phyloP scores from a whole-genome alignment of 2,888 invertebrate genomes.

The Biston stratarius region DNA sequence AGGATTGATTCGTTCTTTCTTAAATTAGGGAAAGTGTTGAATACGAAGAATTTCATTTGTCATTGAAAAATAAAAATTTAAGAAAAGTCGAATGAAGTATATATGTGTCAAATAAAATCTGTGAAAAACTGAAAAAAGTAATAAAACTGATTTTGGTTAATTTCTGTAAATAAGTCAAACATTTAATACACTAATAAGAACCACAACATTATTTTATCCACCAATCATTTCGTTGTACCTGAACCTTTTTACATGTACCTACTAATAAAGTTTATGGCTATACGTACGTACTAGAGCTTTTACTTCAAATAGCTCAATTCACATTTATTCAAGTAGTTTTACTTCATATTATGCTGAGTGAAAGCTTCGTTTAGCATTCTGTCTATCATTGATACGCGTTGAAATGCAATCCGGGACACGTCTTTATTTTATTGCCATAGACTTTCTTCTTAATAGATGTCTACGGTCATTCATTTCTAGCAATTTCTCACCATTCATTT shows the following conservation, averaged over 20 bases:
- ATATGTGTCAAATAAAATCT: too few species aligned
- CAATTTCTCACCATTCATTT: constrained; percentile 35
- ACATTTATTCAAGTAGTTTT: constrained; percentile 4
- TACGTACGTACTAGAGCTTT: background rate
- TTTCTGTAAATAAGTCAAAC: too few species aligned
- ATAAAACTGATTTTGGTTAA: too few species aligned
- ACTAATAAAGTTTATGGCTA: background rate
- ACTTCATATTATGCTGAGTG: constrained; percentile 4
- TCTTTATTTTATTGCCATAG: constrained; percentile 25
- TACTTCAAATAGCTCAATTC: background rate
- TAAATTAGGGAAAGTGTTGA: too few species aligned
- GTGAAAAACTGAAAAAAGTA: too few species aligned
- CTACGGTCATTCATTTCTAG: constrained; percentile 26
- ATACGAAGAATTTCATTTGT: background rate
- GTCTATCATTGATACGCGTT: constrained; percentile 21
- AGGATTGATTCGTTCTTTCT: too few species aligned
- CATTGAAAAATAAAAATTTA: too few species aligned
- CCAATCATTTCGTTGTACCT: background rate
- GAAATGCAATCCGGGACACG: constrained; percentile 25
- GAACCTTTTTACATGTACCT: background rate
- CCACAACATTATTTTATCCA: too few species aligned
- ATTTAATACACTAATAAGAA: too few species aligned
- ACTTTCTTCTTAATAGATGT: constrained; percentile 26
- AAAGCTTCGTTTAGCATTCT: constrained; percentile 18
- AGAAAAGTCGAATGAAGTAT: too few species aligned